Percentiles rank a stretch among this genome's conserved stretches.
These are phyloP conservation scores for Dissostichus mawsoni DNA, from an alignment of 2,113 vertebrate species.

Conservation along the genomic window DNA sequence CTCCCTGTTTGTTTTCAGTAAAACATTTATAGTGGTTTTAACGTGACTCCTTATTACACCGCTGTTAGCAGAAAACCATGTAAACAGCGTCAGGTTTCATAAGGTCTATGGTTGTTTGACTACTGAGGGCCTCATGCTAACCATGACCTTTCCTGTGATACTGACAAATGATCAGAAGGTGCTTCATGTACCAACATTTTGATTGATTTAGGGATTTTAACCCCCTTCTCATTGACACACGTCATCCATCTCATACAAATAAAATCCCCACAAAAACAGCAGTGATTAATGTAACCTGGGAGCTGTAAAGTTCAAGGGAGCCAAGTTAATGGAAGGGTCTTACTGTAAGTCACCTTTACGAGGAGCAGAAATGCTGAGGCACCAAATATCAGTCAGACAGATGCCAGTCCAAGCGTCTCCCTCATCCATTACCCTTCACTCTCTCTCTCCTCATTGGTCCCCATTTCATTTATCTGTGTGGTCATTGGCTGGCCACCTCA, in stretches of 20 bases:
- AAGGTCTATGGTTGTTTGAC: background rate
- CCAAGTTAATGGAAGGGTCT: conserved; percentile 8
- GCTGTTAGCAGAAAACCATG: conserved; percentile 25
- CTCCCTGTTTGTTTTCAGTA: conserved; percentile 24
- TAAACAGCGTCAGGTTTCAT: conserved; percentile 8
- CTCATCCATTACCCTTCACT: background rate
- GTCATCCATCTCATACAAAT: background rate
- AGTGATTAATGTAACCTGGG: background rate
- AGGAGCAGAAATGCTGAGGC: conserved; percentile 5
- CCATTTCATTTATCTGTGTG: conserved; percentile 6
- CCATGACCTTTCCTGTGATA: background rate
- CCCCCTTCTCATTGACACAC: background rate
- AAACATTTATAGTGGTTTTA: conserved; percentile 49
- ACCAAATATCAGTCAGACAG: conserved; percentile 9
- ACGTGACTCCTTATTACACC: conserved; percentile 31
- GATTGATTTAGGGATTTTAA: background rate
- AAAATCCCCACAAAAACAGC: background rate
- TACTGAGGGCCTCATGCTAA: background rate
- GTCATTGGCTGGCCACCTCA: conserved; percentile 27
- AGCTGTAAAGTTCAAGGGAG: conserved; percentile 23
- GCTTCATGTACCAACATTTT: background rate
- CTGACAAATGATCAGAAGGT: conserved; percentile 1
- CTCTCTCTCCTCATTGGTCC: background rate
- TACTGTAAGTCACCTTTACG: conserved; percentile 27
- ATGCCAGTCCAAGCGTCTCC: conserved; percentile 7